phyloP scores from a whole-genome alignment of 2,113 vertebrate species.

The Lucifuga dentata region DNA sequence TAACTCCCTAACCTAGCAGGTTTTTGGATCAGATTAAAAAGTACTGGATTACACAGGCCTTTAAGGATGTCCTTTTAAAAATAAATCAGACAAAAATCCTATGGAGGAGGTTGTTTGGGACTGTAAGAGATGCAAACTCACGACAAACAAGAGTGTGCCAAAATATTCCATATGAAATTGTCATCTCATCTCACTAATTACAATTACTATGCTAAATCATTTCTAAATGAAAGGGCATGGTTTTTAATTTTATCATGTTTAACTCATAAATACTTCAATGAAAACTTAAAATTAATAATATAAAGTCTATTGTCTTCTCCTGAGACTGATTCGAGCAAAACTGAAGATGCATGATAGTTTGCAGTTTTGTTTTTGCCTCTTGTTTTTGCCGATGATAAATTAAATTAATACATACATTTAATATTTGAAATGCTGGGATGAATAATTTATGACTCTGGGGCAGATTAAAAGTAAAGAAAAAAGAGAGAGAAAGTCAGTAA shows the following conservation, averaged over 20 bases:
- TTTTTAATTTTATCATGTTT: conserved; percentile 54
- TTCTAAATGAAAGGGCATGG: conserved; percentile 48
- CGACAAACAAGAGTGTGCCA: conserved; percentile 1
- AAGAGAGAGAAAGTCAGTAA: conserved; percentile 68
- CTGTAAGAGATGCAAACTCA: conserved; percentile 6
- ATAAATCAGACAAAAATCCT: conserved; percentile 2
- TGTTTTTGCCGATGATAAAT: conserved; percentile 84
- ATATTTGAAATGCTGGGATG: conserved; percentile 83
- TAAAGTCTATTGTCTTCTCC: conserved; percentile 58
- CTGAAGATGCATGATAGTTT: conserved; percentile 72
- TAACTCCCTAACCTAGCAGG: conserved; percentile 21
- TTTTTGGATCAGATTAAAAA: conserved; percentile 41
- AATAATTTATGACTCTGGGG: conserved; percentile 79
- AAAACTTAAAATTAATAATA: conserved; percentile 53
- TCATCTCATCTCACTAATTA: conserved; percentile 55
- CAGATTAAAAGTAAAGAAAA: conserved; percentile 79
- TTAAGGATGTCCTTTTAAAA: conserved; percentile 10
- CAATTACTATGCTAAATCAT: conserved; percentile 52
- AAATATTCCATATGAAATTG: conserved; percentile 30
- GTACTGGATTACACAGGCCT: conserved; percentile 4
- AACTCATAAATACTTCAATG: conserved; percentile 54
- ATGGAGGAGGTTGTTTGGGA: not conserved
- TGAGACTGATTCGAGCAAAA: conserved; percentile 63
- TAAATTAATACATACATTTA: conserved; percentile 83
- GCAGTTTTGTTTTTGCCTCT: conserved; percentile 79